Evolutionary conservation across 1,140 invertebrate species (phyloP).

Genomic region (Habropoda laboriosa): DNA sequence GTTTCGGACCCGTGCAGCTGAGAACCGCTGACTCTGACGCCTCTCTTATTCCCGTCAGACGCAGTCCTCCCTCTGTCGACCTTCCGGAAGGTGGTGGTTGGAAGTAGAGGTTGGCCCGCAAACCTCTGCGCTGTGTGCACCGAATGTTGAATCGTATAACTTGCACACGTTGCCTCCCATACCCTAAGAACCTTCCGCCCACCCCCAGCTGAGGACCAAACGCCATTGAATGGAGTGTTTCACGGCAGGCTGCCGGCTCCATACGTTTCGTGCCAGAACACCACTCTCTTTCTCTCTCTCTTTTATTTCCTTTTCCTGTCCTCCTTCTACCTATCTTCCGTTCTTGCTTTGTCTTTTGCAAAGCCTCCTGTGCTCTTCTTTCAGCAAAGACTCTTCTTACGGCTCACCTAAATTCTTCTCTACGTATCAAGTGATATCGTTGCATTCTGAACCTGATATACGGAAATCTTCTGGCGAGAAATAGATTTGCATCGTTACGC

Average conservation of each 20-base stretch:
- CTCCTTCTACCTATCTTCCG: too few species aligned
- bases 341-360: slow-evolving; percentile 14
- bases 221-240: slow-evolving; percentile 76
- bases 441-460: background rate
- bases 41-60: slow-evolving; percentile 33
- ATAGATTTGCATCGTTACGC: background rate
- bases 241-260: slow-evolving; percentile 71
- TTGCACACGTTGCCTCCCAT: slow-evolving; percentile 37
- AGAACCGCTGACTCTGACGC: slow-evolving; percentile 27
- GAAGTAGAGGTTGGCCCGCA: slow-evolving; percentile 42
- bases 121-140: slow-evolving; percentile 51
- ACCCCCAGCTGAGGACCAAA: slow-evolving; percentile 64
- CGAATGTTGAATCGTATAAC: slow-evolving; percentile 63
- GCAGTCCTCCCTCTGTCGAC: slow-evolving; percentile 33
- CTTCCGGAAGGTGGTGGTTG: slow-evolving; percentile 41
- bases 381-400: background rate
- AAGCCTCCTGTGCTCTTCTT: background rate
- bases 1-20: background rate
- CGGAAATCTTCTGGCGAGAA: too few species aligned
- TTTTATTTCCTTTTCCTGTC: slow-evolving; percentile 5
- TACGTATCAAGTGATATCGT: too few species aligned
- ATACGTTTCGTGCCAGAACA: slow-evolving; percentile 71
- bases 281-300: slow-evolving; percentile 23
- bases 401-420: slow-evolving; percentile 3
- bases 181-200: slow-evolving; percentile 32